Conservation (phyloP, 2,797 vertebrate species). For the Acanthurus lineatus region DNA sequence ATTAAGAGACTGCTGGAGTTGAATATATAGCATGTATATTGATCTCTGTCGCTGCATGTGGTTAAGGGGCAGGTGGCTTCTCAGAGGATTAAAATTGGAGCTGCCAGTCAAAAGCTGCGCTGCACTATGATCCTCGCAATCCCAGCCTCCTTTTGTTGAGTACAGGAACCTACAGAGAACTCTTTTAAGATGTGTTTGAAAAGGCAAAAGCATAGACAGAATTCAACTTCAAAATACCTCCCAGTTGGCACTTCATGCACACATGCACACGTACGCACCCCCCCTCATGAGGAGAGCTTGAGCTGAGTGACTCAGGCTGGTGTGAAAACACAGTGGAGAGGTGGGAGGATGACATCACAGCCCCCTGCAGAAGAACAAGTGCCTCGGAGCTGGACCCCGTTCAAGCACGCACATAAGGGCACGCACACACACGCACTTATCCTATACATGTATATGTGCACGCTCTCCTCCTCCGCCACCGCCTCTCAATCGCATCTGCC, state of each 20-base stretch:
- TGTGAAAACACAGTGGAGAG: slow-evolving; percentile 80
- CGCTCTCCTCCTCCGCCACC: slow-evolving; percentile 39
- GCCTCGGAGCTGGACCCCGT: slow-evolving; percentile 71
- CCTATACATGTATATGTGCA: slow-evolving; percentile 33
- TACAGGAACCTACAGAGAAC: slow-evolving; percentile 46
- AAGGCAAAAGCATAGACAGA: slow-evolving; percentile 53
- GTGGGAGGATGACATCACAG: slow-evolving; percentile 88
- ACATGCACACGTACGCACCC: slow-evolving; percentile 26
- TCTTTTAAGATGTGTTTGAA: slow-evolving; percentile 60
- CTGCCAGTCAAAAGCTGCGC: slow-evolving; percentile 42
- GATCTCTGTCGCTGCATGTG: slow-evolving; percentile 24
- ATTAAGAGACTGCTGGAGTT: slow-evolving; percentile 16
- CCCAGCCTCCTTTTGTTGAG: slow-evolving; percentile 44
- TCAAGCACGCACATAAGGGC: slow-evolving; percentile 54
- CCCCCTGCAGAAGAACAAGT: slow-evolving; percentile 80
- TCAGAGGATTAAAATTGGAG: slow-evolving; percentile 36
- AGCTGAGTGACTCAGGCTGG: slow-evolving; percentile 80
- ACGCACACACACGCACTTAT: slow-evolving; percentile 9
- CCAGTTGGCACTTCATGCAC: slow-evolving; percentile 30
- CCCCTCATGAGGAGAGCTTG: slow-evolving; percentile 47
- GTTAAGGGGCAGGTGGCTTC: slow-evolving; percentile 25
- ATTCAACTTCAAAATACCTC: slow-evolving; percentile 62
- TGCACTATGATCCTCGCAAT: slow-evolving; percentile 35
- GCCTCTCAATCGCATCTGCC: slow-evolving; percentile 45
- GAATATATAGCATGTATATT: slow-evolving; percentile 1